A percentile compares a stretch with the other conserved stretches of the same genome.
Evolutionary conservation across 2,797 vertebrate species (phyloP).

Genomic region (Notolabrus celidotus): DNA sequence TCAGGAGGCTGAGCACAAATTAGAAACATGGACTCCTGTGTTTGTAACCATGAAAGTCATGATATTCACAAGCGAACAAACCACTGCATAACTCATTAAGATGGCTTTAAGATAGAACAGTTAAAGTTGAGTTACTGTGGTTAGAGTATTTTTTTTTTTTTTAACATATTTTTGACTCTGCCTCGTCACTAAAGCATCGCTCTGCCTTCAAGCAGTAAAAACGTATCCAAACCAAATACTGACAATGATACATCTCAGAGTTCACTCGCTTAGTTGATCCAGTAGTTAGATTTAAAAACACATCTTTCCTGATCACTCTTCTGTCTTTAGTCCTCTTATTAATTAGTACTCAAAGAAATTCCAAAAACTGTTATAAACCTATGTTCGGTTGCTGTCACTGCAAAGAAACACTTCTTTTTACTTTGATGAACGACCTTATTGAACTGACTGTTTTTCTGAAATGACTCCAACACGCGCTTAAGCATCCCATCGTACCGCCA

Average conservation of each 20-base stretch:
- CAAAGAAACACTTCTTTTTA: conserved; percentile 66
- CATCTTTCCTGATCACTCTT: not conserved
- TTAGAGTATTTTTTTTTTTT: too few species aligned
- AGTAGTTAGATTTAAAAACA: conserved; percentile 24
- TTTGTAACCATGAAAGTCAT: conserved; percentile 2
- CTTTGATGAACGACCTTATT: conserved; percentile 86
- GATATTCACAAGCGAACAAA: not conserved
- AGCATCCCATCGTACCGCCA: conserved; percentile 41
- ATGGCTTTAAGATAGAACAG: not conserved
- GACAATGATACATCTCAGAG: conserved; percentile 20
- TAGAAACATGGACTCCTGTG: not conserved
- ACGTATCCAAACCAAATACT: conserved; percentile 33
- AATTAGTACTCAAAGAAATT: conserved; percentile 57
- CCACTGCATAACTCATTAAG: not conserved
- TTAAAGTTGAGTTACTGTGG: not conserved
- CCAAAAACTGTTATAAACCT: conserved; percentile 40
- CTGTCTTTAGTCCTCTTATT: conserved; percentile 43
- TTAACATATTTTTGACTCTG: too few species aligned
- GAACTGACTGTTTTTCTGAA: conserved; percentile 72
- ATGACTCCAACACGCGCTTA: conserved; percentile 57
- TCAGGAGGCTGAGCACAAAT: not conserved
- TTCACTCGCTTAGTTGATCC: conserved; percentile 31
- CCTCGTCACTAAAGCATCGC: too few species aligned
- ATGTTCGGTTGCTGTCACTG: conserved; percentile 51
- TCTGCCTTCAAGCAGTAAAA: too few species aligned